Conservation (phyloP, 2,113 vertebrate species). For the Brienomyrus longianalis region DNA sequence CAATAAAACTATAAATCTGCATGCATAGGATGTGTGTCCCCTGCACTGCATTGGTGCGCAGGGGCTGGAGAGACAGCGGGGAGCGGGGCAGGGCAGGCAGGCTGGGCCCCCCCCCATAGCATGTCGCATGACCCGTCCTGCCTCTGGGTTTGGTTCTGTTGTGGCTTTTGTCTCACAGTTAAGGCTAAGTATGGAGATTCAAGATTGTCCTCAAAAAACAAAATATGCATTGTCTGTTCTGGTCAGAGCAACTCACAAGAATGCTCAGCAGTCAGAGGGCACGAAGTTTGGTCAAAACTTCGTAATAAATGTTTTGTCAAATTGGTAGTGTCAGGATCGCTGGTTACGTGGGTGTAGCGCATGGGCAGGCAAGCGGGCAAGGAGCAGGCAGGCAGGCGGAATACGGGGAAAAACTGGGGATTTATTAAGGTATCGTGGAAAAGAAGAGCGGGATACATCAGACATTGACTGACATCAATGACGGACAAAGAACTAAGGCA, state of each 20-base stretch:
- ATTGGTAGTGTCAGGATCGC: background rate
- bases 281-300: background rate
- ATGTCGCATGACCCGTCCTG: constrained; percentile 38
- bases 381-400: no score
- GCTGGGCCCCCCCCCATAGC: constrained; percentile 23
- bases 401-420: no score
- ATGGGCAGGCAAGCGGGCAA: no score
- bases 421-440: no score
- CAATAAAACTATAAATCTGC: background rate
- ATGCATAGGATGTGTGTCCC: background rate
- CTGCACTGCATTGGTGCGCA: background rate
- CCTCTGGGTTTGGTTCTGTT: constrained; percentile 3
- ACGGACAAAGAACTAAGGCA: no score
- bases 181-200: background rate
- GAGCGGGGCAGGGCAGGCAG: background rate
- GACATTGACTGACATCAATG: no score
- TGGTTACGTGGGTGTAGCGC: no score
- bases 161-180: background rate
- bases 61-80: background rate
- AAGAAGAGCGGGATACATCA: no score
- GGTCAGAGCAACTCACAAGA: background rate
- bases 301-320: background rate
- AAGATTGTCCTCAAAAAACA: constrained; percentile 10
- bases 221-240: background rate
- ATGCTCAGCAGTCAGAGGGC: background rate